Evolutionary conservation across 2,888 invertebrate species (phyloP), one percentile per base, ranked within the genome.

Genomic region (Drosophila nr. medialis): DNA sequence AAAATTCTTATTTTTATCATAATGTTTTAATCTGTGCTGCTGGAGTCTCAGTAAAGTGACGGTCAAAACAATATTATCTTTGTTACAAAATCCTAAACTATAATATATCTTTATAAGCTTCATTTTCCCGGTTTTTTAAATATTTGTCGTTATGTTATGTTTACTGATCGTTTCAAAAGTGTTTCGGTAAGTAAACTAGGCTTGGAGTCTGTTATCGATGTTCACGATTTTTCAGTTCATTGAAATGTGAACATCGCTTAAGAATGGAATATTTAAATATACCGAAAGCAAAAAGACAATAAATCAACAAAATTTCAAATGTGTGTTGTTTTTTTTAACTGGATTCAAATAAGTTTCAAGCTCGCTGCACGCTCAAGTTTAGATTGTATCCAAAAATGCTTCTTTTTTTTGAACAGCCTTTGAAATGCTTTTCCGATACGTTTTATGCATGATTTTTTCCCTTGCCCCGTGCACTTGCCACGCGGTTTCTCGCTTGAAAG

Each of bases 401-500:
- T 27, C 40, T 51, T 42, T 42, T 64, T 27, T 45, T 42, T 5
- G 1, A 15, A n/a, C 21, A 27, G 21, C 24, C 30, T 64, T 64
- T 64, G 29, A 64, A 63, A 36, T 45, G 36, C 29, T 45, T 83
- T 71, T 62, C 24, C 53, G 38, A 29, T 48, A 64, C 45, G 30
- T 30, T 34, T 63, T 64, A 32, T 36, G 49, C 29, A 45, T 45
- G 45, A 8, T 24, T 45, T 24, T 40, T 77, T 60, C 29, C 32
- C 62, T 36, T 24, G 55, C 40, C 54, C 15, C 36, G 36, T 30
- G 42, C 42, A 18, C 58, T 40, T 54, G 63, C 48, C 45, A 56
- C 53, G 58, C 68, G 74, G 84, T 76, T 86, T 79, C 42, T 54
- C 58, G 64, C 71, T 65, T 72, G 49, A 75, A 72, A 62, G 68